Evolutionary conservation across 53 echinoderm and acorn worm genomes (phyloP), one percentile per base, ranked within the genome.

Genomic region (Paracentrotus lividus): DNA sequence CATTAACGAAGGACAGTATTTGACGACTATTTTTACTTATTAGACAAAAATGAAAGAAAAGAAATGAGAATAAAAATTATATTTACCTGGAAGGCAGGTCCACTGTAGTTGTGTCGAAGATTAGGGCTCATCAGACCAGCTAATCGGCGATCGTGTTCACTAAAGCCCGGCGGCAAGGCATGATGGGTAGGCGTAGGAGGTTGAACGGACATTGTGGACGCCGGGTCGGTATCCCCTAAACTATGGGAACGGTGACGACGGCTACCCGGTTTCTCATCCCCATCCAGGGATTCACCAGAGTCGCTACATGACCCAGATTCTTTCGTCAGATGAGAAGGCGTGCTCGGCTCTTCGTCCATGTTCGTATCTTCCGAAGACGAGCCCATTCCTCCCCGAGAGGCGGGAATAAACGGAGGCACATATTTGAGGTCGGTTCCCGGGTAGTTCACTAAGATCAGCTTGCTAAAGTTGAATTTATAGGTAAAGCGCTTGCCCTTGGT

Each of bases 381-480:
- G 24, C 52, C 90, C 44, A 94, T 76, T 55, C 96, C 95, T 15
- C 91, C 65, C 59, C 95, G 95, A 7, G 97, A 95, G 14, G 94
- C 93, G 0, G 97, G 95, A 45, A 94, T 32, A 58, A 95, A 97
- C 32, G 95, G 96, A 43, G 99, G 97, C 53, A 96, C 95, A 91
- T 96, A 96, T 93, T 97, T 99, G 86, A 99, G 84, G 77, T 99
- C 99, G 14, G 97, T 95, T 14, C 96, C 96, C 0, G 99, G 97
- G 78, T 99, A 99, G 93, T 99, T 99, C 43, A 99, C 99, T 34
- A 99, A 72, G 44, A 99, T 96, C 32, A 99, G 94, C 93, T 99
- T 99, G 88, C 96, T 99, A 90, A 99, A 99, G 92, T 99, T 99
- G 90, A 99, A 99, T 93, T 97, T 99, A 95, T 99, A 99, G 0